A percentile compares a stretch with the other conserved stretches of the same genome.
Conservation (phyloP, 2,113 vertebrate species). For the Lutjanus erythropterus region DNA sequence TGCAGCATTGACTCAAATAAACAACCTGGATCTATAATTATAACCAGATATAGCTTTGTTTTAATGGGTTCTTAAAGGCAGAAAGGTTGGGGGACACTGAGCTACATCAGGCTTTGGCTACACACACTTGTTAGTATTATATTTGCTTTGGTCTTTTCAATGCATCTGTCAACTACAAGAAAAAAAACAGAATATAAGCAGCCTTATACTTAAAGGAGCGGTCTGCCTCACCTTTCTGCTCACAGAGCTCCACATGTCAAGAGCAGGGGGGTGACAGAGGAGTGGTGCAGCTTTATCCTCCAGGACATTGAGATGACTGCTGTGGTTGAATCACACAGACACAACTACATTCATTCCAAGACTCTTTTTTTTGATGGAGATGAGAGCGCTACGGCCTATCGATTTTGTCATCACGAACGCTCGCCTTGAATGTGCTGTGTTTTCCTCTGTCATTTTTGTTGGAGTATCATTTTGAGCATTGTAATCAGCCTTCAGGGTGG, state of each 20-base stretch:
- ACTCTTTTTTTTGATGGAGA: slow-evolving; percentile 69
- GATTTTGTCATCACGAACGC: slow-evolving; percentile 71
- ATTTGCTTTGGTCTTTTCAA: neutral
- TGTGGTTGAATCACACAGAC: slow-evolving; percentile 58
- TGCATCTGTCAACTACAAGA: neutral
- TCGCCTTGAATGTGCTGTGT: slow-evolving; percentile 53
- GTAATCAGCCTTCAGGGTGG: slow-evolving; percentile 66
- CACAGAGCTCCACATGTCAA: slow-evolving; percentile 39
- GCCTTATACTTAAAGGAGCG: slow-evolving; percentile 7
- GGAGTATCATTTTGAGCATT: slow-evolving; percentile 59
- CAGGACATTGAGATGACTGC: slow-evolving; percentile 65
- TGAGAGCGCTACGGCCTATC: slow-evolving; percentile 62
- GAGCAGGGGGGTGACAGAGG: slow-evolving; percentile 27
- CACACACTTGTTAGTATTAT: neutral
- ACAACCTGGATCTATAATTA: neutral
- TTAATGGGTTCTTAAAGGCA: neutral
- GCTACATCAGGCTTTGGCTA: neutral
- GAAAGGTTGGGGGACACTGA: neutral
- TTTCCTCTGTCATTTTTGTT: slow-evolving; percentile 62
- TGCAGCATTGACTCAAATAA: slow-evolving; percentile 1
- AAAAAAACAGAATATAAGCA: neutral
- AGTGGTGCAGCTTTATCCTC: slow-evolving; percentile 49
- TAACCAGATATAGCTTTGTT: neutral
- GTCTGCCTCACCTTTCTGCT: slow-evolving; percentile 28
- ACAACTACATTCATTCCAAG: slow-evolving; percentile 60